Conservation (phyloP, 1,140 invertebrate genomes). For the Adoxophyes honmai region DNA sequence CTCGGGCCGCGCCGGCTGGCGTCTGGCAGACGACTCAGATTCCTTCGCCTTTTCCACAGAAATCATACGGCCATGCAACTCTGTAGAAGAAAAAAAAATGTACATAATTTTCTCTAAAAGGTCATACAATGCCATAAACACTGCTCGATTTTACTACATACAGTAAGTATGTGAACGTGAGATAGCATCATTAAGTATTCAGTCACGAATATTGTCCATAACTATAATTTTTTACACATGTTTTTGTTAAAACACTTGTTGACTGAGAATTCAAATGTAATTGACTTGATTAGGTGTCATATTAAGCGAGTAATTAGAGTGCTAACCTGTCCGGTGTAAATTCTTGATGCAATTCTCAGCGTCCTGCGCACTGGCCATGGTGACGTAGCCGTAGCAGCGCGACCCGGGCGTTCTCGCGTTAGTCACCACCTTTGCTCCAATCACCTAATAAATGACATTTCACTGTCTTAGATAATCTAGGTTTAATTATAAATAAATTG, state of each 20-base stretch:
- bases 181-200: too few species aligned
- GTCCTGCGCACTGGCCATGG: slow-evolving; percentile 93
- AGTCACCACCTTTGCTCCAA: slow-evolving; percentile 97
- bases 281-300: too few species aligned
- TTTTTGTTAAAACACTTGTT: too few species aligned
- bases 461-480: too few species aligned
- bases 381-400: slow-evolving; percentile 96
- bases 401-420: slow-evolving; percentile 94
- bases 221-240: too few species aligned
- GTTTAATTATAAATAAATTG: too few species aligned
- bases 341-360: slow-evolving; percentile 93
- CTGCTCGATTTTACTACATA: too few species aligned
- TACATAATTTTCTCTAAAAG: too few species aligned
- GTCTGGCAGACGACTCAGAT: slow-evolving; percentile 56
- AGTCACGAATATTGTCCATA: too few species aligned
- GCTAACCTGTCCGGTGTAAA: slow-evolving; percentile 86
- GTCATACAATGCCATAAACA: too few species aligned
- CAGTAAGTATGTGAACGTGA: too few species aligned
- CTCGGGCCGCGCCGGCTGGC: slow-evolving; percentile 45
- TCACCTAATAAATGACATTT: slow-evolving; percentile 78
- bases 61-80: slow-evolving; percentile 95
- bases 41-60: slow-evolving; percentile 91
- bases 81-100: slow-evolving; percentile 34
- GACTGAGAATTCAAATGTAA: too few species aligned
- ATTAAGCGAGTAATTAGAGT: background rate